phyloP scores from a whole-genome alignment of 2,888 invertebrate species.

The Hemaris fuciformis region DNA sequence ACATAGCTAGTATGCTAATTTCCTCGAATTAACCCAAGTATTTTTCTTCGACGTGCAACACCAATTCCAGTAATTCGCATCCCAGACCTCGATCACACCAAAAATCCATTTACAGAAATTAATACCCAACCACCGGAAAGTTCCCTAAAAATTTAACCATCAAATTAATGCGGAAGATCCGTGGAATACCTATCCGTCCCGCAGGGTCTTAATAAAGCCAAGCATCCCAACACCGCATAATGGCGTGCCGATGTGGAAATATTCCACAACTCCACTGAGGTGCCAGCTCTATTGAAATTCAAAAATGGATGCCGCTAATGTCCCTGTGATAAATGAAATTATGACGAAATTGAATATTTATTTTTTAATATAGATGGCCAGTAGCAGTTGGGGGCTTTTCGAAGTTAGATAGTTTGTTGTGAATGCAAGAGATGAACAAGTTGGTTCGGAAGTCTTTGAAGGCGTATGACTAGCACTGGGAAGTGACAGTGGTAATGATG shows the following conservation, averaged over 20 bases:
- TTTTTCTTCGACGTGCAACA: too few species aligned
- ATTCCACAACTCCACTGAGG: constrained; percentile 62
- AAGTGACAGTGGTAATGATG: too few species aligned
- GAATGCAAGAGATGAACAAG: too few species aligned
- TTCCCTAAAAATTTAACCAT: neutral
- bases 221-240: constrained; percentile 54
- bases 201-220: constrained; percentile 52
- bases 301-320: constrained; percentile 52
- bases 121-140: neutral
- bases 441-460: too few species aligned
- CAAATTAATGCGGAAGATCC: neutral
- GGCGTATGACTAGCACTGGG: too few species aligned
- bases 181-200: constrained; percentile 29
- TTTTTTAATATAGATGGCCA: neutral
- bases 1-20: too few species aligned
- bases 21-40: too few species aligned
- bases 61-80: neutral
- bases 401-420: too few species aligned
- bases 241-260: constrained; percentile 70
- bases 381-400: too few species aligned
- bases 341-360: constrained; percentile 20
- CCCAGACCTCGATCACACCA: neutral
- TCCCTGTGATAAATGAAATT: constrained; percentile 36
- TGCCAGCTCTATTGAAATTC: constrained; percentile 62
- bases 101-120: neutral